Evolutionary conservation across 2,113 vertebrate species (phyloP), one percentile per base, ranked within the genome.

Genomic region (Gymnarchus niloticus): DNA sequence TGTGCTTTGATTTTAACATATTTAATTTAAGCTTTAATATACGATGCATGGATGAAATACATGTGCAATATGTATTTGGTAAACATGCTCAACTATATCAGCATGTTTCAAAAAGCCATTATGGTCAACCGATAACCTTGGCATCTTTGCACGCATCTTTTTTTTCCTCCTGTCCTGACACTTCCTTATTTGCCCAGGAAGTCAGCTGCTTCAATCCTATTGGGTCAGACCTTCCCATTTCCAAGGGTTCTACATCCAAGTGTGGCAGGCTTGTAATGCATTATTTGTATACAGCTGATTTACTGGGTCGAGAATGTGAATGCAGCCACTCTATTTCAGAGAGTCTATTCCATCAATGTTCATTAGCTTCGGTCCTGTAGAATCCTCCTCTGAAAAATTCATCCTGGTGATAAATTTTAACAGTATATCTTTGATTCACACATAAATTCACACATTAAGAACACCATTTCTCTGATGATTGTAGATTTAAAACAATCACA

Each of bases 161-260:
- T 28, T 69, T 81, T 37, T n/a, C 81, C 81, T 65, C 28, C 6
- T 81, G 3, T 77, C 51, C 57, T 65, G 59, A 21, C 59, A 23
- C 19, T 49, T 49, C 41, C 77, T 28, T 28, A 52, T 82, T 83
- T n/a, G 25, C 80, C 56, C 25, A 8, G 81, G 81, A 82, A 61
- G 80, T 65, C 86, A 61, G 82, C 52, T 46, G 81, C 84, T 49
- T 83, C 86, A 87, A 88, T 88, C 89, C 89, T 87, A 87, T 90
- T 88, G 89, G 56, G 8, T 7, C 52, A 86, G 51, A 56, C 65
- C 17, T 46, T 8, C 41, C 23, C 8, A 52, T 69, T 65, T 83
- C 82, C 41, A 28, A n/a, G 51, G 59, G 21, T 49, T 77, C 28
- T n/a, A 6, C 44, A 57, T 56, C 25, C 9, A 33, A 37, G 4